Evolutionary conservation across 2,113 vertebrate species (phyloP), one percentile per base, ranked within the genome.

Genomic region (Larimichthys polyactis): DNA sequence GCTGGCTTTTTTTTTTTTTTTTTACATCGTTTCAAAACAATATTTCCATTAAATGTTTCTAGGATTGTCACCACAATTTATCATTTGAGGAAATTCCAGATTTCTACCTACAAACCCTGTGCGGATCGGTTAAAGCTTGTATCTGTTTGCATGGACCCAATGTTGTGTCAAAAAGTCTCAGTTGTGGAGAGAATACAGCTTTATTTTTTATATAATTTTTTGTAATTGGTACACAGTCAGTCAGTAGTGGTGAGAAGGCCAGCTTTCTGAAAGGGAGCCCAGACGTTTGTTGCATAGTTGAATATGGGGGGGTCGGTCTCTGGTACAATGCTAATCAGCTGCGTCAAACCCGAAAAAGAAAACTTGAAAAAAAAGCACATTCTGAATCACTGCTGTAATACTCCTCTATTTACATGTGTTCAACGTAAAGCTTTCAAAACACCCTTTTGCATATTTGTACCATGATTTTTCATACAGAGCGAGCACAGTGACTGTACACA

Each of bases 381-480:
- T 97, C 96, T 95, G 95, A 94, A 95, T 96, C 95, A 96, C 88
- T 14, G 67, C 85, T 85, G 95, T 94, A 94, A 85, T 85, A 88
- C 88, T 96, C 96, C 95, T 95, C 94, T 97, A 98, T 98, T 95
- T 98, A 98, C 97, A 99, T 95, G 92, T 96, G 94, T 97, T 97
- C 95, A 98, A 96, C 97, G 97, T 99, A 99, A 99, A 99, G 98
- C 98, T 99, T 98, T 99, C 95, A 92, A 97, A 97, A 96, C 94
- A 96, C 93, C 96, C 96, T 96, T 97, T 99, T 99, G 98, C 98
- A 99, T 99, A 99, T 98, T 97, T 97, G 97, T 98, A 97, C 96
- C 96, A 94, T 87, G 87, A 92, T 91, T 95, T 96, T 95, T 94
- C 94, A 94, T 93, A 96, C 91, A 96, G 96, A 96, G 94, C 94